A percentile compares a stretch with the other conserved stretches of the same genome.
Evolutionary conservation across 2,113 vertebrate genomes (phyloP).

Genomic region (Pipra filicauda): DNA sequence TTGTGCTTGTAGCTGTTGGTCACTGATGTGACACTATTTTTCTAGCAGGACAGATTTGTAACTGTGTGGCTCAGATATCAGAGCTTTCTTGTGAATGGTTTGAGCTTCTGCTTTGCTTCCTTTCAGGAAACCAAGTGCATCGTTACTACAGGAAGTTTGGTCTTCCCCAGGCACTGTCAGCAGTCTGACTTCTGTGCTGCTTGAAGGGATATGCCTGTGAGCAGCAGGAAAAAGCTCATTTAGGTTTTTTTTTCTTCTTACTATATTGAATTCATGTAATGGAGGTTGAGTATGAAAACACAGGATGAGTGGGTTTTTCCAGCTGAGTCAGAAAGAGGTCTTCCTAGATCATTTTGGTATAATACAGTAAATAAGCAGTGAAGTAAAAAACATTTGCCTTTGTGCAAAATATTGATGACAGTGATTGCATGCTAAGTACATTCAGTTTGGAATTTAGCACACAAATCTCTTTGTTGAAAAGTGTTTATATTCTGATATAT

Average conservation of each 20-base stretch:
- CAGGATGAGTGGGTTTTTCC: not conserved
- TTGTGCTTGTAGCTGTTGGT: not conserved
- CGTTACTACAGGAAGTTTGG: not conserved
- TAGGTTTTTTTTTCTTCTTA: not conserved
- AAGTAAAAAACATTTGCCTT: not conserved
- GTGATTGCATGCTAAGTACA: not conserved
- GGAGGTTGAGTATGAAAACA: not conserved
- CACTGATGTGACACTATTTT: not conserved
- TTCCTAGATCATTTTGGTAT: not conserved
- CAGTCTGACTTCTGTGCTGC: not conserved
- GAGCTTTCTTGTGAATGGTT: slow-evolving; percentile 14
- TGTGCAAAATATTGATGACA: not conserved
- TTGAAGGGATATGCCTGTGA: not conserved
- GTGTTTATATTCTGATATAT: not conserved
- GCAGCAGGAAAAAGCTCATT: not conserved
- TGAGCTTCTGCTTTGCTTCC: slow-evolving; percentile 48
- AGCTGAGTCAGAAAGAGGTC: not conserved
- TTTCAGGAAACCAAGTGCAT: slow-evolving; percentile 38
- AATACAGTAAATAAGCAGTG: not conserved
- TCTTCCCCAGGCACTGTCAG: not conserved
- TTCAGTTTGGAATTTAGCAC: not conserved
- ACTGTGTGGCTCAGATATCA: not conserved
- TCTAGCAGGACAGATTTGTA: not conserved
- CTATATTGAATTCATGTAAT: not conserved
- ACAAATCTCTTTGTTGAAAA: not conserved